phyloP scores from a whole-genome alignment of 2,113 vertebrate species.

The Neolamprologus devosi region DNA sequence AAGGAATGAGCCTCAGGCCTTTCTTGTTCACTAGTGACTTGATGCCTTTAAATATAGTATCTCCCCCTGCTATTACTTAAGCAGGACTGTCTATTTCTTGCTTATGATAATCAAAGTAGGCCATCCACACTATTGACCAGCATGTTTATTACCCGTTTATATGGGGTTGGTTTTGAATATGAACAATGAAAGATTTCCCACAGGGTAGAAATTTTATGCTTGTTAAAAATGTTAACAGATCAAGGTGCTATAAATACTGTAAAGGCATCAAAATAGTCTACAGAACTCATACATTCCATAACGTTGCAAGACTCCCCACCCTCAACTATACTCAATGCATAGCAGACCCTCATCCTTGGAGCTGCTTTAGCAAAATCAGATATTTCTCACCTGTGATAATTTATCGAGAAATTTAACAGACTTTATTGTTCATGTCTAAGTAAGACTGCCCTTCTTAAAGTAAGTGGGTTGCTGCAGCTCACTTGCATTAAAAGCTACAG shows the following conservation, averaged over 20 bases:
- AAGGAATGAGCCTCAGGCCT: not conserved
- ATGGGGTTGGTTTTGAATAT: not conserved
- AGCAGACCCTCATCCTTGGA: not conserved
- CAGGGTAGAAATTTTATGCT: not conserved
- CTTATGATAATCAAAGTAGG: not conserved
- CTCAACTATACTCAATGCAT: not conserved
- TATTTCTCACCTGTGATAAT: not conserved
- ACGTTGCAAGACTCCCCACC: rapidly evolving
- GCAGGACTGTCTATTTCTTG: not conserved
- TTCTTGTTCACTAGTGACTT: not conserved
- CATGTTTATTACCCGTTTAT: not conserved
- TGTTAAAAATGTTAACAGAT: not conserved
- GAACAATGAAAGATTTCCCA: not conserved
- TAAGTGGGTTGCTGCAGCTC: not conserved
- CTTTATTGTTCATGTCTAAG: not conserved
- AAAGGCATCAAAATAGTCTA: not conserved
- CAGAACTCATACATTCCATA: not conserved
- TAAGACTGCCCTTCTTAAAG: not conserved
- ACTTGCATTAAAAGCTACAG: not conserved
- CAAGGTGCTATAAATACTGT: not conserved
- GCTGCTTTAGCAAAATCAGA: not conserved
- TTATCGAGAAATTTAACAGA: not conserved
- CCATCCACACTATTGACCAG: rapidly evolving
- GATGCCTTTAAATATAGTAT: not conserved
- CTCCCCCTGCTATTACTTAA: not conserved